Evolutionary conservation across 2,888 invertebrate genomes (phyloP).

Genomic region (Ernsta delagoae): DNA sequence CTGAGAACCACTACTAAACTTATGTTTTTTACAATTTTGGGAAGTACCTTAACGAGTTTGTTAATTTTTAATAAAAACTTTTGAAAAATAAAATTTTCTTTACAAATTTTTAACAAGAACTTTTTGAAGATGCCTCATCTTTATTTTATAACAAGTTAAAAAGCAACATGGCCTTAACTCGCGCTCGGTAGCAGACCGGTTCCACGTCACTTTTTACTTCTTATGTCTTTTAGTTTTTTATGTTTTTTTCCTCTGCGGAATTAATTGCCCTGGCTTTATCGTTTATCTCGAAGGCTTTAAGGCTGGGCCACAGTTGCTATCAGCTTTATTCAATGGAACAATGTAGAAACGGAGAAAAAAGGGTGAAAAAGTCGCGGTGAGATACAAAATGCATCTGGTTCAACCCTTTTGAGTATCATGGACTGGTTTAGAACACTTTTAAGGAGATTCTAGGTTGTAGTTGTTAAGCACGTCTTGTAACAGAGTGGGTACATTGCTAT

Average conservation of each 20-base stretch:
- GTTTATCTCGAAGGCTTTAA: constrained; percentile 49
- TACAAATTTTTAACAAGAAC: neutral
- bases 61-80: neutral
- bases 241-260: constrained; percentile 53
- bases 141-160: neutral
- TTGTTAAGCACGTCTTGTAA: neutral
- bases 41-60: no score
- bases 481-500: no score
- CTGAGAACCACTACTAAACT: no score
- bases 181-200: constrained; percentile 57
- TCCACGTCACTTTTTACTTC: constrained; percentile 48
- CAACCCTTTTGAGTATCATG: neutral
- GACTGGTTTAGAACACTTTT: neutral
- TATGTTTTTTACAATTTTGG: no score
- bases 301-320: constrained; percentile 20
- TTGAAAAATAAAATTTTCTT: neutral
- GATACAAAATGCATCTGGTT: constrained; percentile 11
- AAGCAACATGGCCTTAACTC: constrained; percentile 35
- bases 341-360: constrained; percentile 14
- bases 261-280: constrained; percentile 61
- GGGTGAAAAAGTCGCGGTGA: neutral
- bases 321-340: constrained; percentile 26
- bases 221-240: constrained; percentile 46
- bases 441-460: neutral
- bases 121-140: neutral